Conservation (phyloP, 2,113 vertebrate species). For the Vanacampus margaritifer region DNA sequence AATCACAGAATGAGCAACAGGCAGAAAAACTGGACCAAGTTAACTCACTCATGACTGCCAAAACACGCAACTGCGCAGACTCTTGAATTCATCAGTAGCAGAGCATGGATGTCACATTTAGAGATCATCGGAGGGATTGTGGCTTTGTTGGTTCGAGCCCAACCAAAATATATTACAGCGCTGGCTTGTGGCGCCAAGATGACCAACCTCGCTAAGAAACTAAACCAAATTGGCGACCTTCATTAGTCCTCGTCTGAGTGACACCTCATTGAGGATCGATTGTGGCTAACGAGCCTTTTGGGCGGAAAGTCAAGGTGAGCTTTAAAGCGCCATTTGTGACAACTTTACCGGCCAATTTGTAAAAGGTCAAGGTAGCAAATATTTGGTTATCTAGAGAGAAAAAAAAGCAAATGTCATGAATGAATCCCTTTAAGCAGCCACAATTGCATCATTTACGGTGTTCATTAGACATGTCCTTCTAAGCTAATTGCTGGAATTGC, state of each 20-base stretch:
- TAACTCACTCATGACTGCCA: slow-evolving; percentile 35
- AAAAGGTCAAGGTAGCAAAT: slow-evolving; percentile 77
- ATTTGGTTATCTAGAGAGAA: slow-evolving; percentile 56
- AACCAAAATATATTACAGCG: slow-evolving; percentile 38
- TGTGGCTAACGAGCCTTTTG: slow-evolving; percentile 68
- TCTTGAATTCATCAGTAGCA: slow-evolving; percentile 51
- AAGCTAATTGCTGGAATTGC: background rate
- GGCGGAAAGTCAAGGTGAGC: slow-evolving; percentile 64
- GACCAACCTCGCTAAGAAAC: slow-evolving; percentile 69
- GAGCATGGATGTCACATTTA: slow-evolving; percentile 65
- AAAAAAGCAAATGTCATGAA: slow-evolving; percentile 76
- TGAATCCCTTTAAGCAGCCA: slow-evolving; percentile 55
- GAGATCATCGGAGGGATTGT: slow-evolving; percentile 62
- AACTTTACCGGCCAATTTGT: slow-evolving; percentile 75
- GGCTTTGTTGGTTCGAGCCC: slow-evolving; percentile 62
- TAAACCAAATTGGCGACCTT: slow-evolving; percentile 54
- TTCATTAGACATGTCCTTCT: slow-evolving; percentile 49
- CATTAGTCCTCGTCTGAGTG: slow-evolving; percentile 48
- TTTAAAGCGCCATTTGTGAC: slow-evolving; percentile 69
- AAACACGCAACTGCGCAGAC: slow-evolving; percentile 8
- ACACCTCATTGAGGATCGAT: slow-evolving; percentile 52
- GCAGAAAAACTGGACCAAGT: slow-evolving; percentile 31
- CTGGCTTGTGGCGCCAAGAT: slow-evolving; percentile 70
- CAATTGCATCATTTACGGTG: slow-evolving; percentile 41
- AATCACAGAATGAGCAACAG: slow-evolving; percentile 40